Evolutionary conservation across 2,888 invertebrate species (phyloP).

Genomic region (Cantharis rufa): DNA sequence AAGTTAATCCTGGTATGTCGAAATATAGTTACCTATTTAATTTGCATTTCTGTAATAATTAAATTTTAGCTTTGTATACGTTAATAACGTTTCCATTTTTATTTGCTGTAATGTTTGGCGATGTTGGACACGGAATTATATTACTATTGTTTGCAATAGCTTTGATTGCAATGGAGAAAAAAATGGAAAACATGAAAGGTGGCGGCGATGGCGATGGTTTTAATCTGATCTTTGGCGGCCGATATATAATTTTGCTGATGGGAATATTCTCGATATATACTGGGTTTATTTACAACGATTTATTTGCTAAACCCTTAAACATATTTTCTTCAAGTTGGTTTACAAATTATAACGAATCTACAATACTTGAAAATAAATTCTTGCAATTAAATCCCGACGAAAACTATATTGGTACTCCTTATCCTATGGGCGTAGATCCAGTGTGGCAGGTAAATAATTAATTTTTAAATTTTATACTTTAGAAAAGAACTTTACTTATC

Average conservation of each 20-base stretch:
- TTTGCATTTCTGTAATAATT: background rate
- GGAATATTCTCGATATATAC: slow-evolving; percentile 79
- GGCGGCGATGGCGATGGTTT: slow-evolving; percentile 69
- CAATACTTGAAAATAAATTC: slow-evolving; percentile 35
- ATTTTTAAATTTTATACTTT: background rate
- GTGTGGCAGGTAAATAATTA: slow-evolving; percentile 62
- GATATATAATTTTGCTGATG: slow-evolving; percentile 80
- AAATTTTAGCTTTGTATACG: slow-evolving; percentile 51
- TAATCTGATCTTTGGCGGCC: slow-evolving; percentile 75
- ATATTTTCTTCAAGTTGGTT: slow-evolving; percentile 72
- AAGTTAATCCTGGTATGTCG: slow-evolving; percentile 84
- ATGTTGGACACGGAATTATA: slow-evolving; percentile 86
- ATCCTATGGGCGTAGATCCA: slow-evolving; percentile 76
- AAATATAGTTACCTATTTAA: background rate
- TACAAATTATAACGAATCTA: slow-evolving; percentile 37
- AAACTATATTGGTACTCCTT: slow-evolving; percentile 59
- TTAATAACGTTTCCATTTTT: slow-evolving; percentile 93
- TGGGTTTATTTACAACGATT: slow-evolving; percentile 77
- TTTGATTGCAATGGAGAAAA: slow-evolving; percentile 81
- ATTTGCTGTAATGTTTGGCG: slow-evolving; percentile 97
- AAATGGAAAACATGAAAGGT: slow-evolving; percentile 68
- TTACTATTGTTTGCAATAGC: slow-evolving; percentile 80
- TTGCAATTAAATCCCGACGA: slow-evolving; percentile 56
- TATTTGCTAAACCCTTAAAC: slow-evolving; percentile 77
- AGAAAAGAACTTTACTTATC: no score